phyloP scores from a whole-genome alignment of 2,888 invertebrate genomes.

The Drosophila algonquin region DNA sequence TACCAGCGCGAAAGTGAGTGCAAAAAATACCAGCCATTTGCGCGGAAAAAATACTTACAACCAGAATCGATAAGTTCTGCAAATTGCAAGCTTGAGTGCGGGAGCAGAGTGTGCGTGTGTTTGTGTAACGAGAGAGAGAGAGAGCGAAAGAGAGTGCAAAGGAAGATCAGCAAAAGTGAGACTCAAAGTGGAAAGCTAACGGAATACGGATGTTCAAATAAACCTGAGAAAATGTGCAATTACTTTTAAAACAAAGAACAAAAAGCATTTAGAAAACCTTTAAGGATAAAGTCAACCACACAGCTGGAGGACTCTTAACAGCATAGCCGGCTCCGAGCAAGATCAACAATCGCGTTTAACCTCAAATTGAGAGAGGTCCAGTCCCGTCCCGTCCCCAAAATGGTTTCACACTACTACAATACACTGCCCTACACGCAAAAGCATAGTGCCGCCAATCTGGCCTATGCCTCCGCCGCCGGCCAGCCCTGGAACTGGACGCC shows the following conservation, averaged over 20 bases:
- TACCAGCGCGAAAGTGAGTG: slow-evolving; percentile 42
- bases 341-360: slow-evolving; percentile 3
- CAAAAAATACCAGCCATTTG: slow-evolving; percentile 26
- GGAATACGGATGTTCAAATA: neutral
- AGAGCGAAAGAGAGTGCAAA: slow-evolving; percentile 18
- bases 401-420: slow-evolving; percentile 89
- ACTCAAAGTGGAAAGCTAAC: slow-evolving; percentile 10
- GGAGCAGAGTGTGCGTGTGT: slow-evolving; percentile 1
- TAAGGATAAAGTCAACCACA: neutral
- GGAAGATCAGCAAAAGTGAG: slow-evolving; percentile 34
- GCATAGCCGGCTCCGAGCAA: neutral
- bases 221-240: slow-evolving; percentile 61
- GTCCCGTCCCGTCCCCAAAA: slow-evolving; percentile 69
- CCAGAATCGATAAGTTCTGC: slow-evolving; percentile 17
- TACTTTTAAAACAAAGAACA: slow-evolving; percentile 8
- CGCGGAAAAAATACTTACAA: slow-evolving; percentile 9
- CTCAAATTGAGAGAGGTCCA: neutral
- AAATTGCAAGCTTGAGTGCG: slow-evolving; percentile 12
- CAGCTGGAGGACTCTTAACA: slow-evolving; percentile 11
- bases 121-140: slow-evolving; percentile 1
- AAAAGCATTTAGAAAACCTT: neutral
- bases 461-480: slow-evolving; percentile 83
- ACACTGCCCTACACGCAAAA: slow-evolving; percentile 88
- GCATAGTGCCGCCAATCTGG: slow-evolving; percentile 86
- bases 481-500: slow-evolving; percentile 84